Base-by-base conservation (phyloP, 2,888 invertebrate species). In the Dryadula phaetusa region DNA sequence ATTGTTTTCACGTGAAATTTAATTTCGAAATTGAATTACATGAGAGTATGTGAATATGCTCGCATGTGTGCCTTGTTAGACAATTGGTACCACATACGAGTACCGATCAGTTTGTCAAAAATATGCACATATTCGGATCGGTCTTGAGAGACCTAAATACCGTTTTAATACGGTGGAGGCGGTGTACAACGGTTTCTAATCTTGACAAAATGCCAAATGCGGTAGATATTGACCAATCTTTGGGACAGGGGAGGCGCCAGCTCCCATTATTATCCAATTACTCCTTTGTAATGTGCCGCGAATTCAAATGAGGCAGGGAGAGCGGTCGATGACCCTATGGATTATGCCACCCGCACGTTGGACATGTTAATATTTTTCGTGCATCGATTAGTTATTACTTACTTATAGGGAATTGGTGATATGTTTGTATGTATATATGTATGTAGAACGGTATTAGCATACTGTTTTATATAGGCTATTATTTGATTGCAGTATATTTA, bases 251-350 rank as follows among this genome's bases (percentile, higher is more conserved):
- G 88, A 82, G 88, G 88, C 85, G 87, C 84, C 82, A 82, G 82
- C 85, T 85, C 89, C 89, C 87, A 90, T 92, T 90, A 91, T 92
- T 91, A 92, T 91, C 92, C 91, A 91, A 92, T 92, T 92, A 92
- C 83, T 85, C 90, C 90, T 87, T 89, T 86, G 90, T 90, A 90
- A 91, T 90, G 85, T 86, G 88, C 87, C 86, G 92, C 90, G 90
- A 91, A 92, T 92, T 91, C 88, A 90, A 92, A 92, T 92, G 89
- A 90, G 90, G 87, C 87, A 90, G 91, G 88, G 90, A 88, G 86
- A 86, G 18, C 60, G 90, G 91, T 88, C 91, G 85, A 76, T 84
- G 92, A 92, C 89, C 92, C 85, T 86, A 82, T 86, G 88, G 86
- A 87, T 88, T 86, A 81, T 86, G 88, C 60, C 71, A 56, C 56